Evolutionary conservation across 2,888 invertebrate genomes (phyloP), one percentile per base, ranked within the genome.

Genomic region (Erpobdella octoculata): DNA sequence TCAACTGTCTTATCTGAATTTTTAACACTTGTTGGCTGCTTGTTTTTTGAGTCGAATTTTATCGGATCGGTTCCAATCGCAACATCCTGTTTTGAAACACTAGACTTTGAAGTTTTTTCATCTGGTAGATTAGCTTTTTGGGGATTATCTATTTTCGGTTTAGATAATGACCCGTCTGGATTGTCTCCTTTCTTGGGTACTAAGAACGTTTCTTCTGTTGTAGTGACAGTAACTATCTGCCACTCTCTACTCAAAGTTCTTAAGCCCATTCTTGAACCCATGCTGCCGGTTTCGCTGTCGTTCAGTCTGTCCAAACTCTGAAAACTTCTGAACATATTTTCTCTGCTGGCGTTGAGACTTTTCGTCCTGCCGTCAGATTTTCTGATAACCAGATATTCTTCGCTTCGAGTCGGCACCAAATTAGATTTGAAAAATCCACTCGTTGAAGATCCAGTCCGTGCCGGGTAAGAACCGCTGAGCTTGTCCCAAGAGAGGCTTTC

Each of bases 191-290:
- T 35, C 33, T 48, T 48, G 18, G 46, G 35, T 5, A 69, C 69
- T 21, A 69, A n/a, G 36, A 33, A 69, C n/a, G 69, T 69, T 69
- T 69, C 69, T 36, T 69, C 69, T 1, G 69, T 69, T n/a, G 69
- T 69, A n/a, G 67, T 67, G 0, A 58, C 58, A 12, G 46, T 46
- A n/a, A 69, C 53, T 35, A 33, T 48, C 36, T 69, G 33, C 53
- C 53, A 48, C 28, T 69, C 53, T 36, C 53, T 28, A 36, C 53
- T 69, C 58, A 69, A 58, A 2, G 53, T 53, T 58, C 48, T 15
- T 53, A 35, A 33, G 9, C 69, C 48, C 4, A 69, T 36, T 12
- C 28, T 38, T 12, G 38, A 58, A 69, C 69, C 36, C 18, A 53
- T 35, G 31, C 69, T 69, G 25, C 69, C 48, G 28, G n/a, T 8